A percentile compares a stretch with the other conserved stretches of the same genome.
Evolutionary conservation across 2,113 vertebrate species (phyloP).

Genomic region (Hoplias malabaricus): DNA sequence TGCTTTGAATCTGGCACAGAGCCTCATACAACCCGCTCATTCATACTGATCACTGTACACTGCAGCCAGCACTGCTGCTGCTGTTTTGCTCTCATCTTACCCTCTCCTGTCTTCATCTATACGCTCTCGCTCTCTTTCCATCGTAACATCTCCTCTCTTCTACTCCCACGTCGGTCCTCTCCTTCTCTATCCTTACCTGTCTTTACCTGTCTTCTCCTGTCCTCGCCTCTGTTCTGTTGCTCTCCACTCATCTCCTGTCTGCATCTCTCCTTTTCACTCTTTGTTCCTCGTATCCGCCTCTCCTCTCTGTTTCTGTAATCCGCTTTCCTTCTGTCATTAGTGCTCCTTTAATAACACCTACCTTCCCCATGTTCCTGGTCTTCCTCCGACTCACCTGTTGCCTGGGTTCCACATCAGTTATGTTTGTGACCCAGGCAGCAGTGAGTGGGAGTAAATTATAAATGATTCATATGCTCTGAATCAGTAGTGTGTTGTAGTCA

Average conservation of each 20-base stretch:
- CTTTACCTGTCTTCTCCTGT: background rate
- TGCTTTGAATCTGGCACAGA: conserved; percentile 19
- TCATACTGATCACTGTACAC: conserved; percentile 19
- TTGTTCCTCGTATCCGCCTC: no score
- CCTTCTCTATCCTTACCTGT: background rate
- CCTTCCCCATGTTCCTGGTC: no score
- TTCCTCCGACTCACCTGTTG: background rate
- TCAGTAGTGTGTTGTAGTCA: no score
- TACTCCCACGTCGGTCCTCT: background rate
- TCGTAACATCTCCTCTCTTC: background rate
- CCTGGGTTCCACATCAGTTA: background rate
- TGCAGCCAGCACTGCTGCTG: background rate
- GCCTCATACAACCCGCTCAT: conserved; percentile 11
- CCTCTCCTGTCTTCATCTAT: no score
- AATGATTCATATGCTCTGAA: no score
- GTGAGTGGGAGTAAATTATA: no score
- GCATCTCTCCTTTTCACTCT: no score
- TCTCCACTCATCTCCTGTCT: background rate
- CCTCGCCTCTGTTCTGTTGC: background rate
- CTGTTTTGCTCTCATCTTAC: background rate
- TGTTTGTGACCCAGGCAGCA: background rate
- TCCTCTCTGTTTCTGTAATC: background rate
- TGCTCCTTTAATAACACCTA: no score
- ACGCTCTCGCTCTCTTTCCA: no score
- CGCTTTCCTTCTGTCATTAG: no score